These are phyloP conservation scores for Aricia artaxerxes DNA, from an alignment of 2,888 invertebrate genomes.

Conservation along the genomic window DNA sequence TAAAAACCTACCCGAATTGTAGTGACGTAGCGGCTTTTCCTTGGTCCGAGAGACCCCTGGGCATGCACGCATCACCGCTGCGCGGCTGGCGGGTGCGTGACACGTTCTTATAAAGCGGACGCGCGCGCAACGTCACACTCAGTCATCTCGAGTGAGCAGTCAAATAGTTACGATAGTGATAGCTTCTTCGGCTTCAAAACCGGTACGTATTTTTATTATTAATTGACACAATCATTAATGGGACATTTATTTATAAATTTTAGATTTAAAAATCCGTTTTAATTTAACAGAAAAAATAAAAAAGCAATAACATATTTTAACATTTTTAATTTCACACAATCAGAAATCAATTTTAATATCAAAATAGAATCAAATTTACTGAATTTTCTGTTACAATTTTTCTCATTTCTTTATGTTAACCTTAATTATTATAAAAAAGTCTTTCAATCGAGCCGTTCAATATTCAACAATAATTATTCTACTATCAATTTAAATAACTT, in stretches of 20 bases:
- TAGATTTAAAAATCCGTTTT: neutral
- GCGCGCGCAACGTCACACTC: neutral
- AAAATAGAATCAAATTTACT: no score
- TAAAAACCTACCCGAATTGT: neutral
- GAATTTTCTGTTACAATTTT: no score
- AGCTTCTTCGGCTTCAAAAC: neutral
- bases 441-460: no score
- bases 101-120: neutral
- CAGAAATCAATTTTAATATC: no score
- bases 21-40: neutral
- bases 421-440: no score
- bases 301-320: no score
- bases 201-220: neutral
- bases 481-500: neutral
- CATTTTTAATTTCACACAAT: no score
- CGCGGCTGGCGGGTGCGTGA: constrained; percentile 6
- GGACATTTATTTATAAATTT: neutral
- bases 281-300: neutral
- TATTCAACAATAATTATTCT: no score
- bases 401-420: no score
- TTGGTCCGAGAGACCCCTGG: neutral
- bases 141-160: neutral
- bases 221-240: neutral
- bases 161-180: neutral
- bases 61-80: neutral